A percentile compares a stretch with the other conserved stretches of the same genome.
Evolutionary conservation across 2,888 invertebrate species (phyloP).

Genomic region (Liposcelis brunnea): DNA sequence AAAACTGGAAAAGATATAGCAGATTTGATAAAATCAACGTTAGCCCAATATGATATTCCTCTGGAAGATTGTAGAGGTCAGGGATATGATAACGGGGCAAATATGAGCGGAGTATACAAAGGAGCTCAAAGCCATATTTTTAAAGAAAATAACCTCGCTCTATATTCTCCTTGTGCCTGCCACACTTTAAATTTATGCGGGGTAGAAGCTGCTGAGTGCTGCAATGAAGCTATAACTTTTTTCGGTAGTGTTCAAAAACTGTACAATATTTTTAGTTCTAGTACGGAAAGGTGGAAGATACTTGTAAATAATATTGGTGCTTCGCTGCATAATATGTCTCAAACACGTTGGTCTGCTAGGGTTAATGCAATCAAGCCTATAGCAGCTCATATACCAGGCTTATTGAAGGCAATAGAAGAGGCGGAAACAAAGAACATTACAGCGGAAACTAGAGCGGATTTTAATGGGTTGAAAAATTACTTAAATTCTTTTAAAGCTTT

Average conservation of each 20-base stretch:
- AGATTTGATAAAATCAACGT: constrained; percentile 10
- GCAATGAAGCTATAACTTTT: constrained; percentile 10
- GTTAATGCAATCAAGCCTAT: background rate
- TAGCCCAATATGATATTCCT: constrained; percentile 13
- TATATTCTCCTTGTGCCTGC: constrained; percentile 14
- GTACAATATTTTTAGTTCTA: constrained; percentile 13
- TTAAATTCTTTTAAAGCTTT: background rate
- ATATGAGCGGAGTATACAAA: constrained; percentile 15
- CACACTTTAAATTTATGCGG: constrained; percentile 14
- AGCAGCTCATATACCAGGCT: background rate
- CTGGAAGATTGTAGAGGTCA: constrained; percentile 16
- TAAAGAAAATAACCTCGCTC: constrained; percentile 15
- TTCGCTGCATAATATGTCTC: background rate
- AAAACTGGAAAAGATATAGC: constrained; percentile 12
- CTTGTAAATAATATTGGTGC: constrained; percentile 11
- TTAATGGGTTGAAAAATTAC: background rate
- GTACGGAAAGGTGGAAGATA: constrained; percentile 14
- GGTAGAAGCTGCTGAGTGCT: constrained; percentile 11
- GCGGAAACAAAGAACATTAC: background rate
- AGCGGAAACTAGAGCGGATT: background rate
- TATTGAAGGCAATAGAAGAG: background rate
- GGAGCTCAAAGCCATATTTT: constrained; percentile 13
- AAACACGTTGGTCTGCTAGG: background rate
- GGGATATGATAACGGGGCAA: constrained; percentile 17
- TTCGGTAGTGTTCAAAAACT: constrained; percentile 11